Conservation (phyloP, 2,797 vertebrate species). For the Melanotaenia parkinsoni region DNA sequence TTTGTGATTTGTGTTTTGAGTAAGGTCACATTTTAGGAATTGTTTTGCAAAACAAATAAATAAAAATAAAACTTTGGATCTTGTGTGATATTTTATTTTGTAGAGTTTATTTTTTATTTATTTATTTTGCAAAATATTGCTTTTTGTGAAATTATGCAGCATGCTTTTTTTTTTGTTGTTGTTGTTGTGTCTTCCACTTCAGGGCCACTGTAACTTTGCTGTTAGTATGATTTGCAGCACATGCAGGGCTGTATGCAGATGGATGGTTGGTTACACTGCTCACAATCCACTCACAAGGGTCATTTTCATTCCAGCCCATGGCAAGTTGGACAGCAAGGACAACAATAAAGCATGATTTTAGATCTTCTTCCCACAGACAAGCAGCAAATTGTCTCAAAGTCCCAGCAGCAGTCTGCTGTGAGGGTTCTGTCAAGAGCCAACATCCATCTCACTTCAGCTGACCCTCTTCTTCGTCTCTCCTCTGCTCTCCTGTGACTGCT, state of each 20-base stretch:
- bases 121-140: not conserved
- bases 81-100: not conserved
- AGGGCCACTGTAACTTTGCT: not conserved
- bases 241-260: slow-evolving; percentile 5
- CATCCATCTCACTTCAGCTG: slow-evolving; percentile 71
- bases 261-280: slow-evolving; percentile 16
- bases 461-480: slow-evolving; percentile 26
- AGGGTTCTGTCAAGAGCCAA: slow-evolving; percentile 49
- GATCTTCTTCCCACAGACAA: slow-evolving; percentile 70
- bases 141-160: not conserved
- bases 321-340: slow-evolving; percentile 58
- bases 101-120: no score
- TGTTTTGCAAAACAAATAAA: no score
- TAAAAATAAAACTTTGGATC: not conserved
- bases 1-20: not conserved
- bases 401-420: slow-evolving; percentile 51
- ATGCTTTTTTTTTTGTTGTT: not conserved
- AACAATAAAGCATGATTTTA: slow-evolving; percentile 64
- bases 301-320: slow-evolving; percentile 44
- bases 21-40: not conserved
- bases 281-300: slow-evolving; percentile 31
- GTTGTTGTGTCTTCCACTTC: not conserved
- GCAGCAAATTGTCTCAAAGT: slow-evolving; percentile 66
- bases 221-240: slow-evolving; percentile 5
- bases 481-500: slow-evolving; percentile 32